A percentile compares a stretch with the other conserved stretches of the same genome.
Evolutionary conservation across 2,797 vertebrate genomes (phyloP).

Genomic region (Odontamblyopus lacepedii): DNA sequence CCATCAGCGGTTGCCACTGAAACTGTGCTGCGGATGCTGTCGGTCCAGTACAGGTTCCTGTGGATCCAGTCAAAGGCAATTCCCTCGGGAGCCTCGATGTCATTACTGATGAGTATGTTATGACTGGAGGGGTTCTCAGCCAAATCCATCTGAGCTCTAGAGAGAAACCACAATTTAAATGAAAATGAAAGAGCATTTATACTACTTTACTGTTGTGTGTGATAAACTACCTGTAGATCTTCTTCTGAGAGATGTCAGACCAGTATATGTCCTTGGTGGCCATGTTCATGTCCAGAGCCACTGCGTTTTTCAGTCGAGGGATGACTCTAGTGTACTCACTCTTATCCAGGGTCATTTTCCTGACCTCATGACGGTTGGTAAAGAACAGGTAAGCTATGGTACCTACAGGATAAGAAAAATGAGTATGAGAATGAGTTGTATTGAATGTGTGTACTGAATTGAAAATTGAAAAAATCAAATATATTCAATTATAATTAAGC

Average conservation of each 20-base stretch:
- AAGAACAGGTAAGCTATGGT: conserved; percentile 87
- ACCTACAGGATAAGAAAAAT: conserved; percentile 62
- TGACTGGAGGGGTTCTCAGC: conserved; percentile 73
- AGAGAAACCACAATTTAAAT: conserved; percentile 21
- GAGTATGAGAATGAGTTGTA: too few relatives aligned
- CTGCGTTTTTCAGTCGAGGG: conserved; percentile 83
- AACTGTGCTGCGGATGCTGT: conserved; percentile 80
- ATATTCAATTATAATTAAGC: background rate
- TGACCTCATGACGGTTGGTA: conserved; percentile 88
- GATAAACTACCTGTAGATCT: conserved; percentile 86
- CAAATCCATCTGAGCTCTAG: conserved; percentile 78
- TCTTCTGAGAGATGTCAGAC: conserved; percentile 86
- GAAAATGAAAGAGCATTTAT: background rate
- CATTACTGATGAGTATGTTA: conserved; percentile 66
- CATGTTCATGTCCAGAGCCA: conserved; percentile 87
- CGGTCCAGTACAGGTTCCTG: conserved; percentile 90
- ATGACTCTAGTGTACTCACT: conserved; percentile 86
- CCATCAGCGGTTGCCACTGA: conserved; percentile 84
- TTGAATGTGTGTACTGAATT: background rate
- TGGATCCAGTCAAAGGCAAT: conserved; percentile 92
- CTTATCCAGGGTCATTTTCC: conserved; percentile 88
- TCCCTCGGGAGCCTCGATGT: conserved; percentile 83
- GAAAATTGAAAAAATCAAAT: background rate
- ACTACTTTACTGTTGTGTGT: background rate
- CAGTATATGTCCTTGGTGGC: conserved; percentile 85